Evolutionary conservation across 2,797 vertebrate genomes (phyloP), one percentile per base, ranked within the genome.

Genomic region (Melopsittacus undulatus): DNA sequence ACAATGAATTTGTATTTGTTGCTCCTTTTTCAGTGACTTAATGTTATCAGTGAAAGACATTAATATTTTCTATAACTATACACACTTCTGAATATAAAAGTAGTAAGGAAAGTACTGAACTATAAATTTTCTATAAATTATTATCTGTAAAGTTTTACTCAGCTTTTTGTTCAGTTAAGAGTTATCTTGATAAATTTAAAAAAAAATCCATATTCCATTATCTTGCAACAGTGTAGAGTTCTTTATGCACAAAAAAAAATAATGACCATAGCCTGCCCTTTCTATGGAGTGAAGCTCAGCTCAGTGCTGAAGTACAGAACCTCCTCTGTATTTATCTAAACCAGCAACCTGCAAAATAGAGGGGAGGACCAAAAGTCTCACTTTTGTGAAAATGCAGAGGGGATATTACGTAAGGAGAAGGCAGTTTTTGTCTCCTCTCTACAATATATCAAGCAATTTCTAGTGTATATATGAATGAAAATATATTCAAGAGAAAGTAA

Each of bases 361-460:
- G 10, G 87, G 18, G 10, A 87, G 18, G 34, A 73, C 30, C 54
- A 51, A 29, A 62, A 66, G 5, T n/a, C 42, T 67, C 51, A 8
- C 4, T 34, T 10, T 38, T 54, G 30, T 34, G 40, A 79, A 52
- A 34, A 73, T 20, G 29, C 16, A 30, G 18, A 43, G 13, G 7
- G 8, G 3, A 67, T 2, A 54, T 5, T 32, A 54, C 1, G 2
- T 0, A 64, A 11, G 11, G 5, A 76, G 11, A 66, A 27, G 5
- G 13, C 5, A 52, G 22, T 48, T 88, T 91, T 89, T 81, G 8
- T 57, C 26, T 89, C 22, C 40, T 87, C 15, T 27, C 38, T 30
- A 15, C 2, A 76, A 17, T 46, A 38, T 8, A 4, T 19, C 74
- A 73, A 38, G 32, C 46, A 14, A n/a, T 52, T 81, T 82, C 17